These are phyloP conservation scores for Acanthoscelides obtectus DNA, from an alignment of 2,888 invertebrate genomes.

Conservation along the genomic window DNA sequence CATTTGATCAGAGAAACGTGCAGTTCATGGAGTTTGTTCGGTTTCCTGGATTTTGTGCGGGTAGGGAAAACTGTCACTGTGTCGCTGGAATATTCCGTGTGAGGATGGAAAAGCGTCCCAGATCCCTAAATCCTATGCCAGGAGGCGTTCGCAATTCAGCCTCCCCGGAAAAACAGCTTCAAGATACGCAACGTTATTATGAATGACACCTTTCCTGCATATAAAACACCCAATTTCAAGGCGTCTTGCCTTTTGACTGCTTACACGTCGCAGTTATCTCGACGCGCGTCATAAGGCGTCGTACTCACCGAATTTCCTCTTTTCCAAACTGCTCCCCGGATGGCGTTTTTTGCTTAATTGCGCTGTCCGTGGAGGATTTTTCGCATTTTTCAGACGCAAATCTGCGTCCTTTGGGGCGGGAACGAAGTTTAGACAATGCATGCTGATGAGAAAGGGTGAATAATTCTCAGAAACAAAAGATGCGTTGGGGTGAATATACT, in stretches of 20 bases:
- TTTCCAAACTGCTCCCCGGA: not conserved
- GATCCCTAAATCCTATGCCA: too few relatives aligned
- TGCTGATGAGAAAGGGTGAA: not conserved
- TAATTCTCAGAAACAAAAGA: not conserved
- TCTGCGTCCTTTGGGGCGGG: not conserved
- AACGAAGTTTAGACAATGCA: not conserved
- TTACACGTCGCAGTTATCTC: not conserved
- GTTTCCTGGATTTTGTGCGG: too few relatives aligned
- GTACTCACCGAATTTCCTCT: not conserved
- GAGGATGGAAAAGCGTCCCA: too few relatives aligned
- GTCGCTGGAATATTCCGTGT: too few relatives aligned
- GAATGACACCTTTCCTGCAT: conserved; percentile 46
- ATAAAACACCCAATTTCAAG: conserved; percentile 49
- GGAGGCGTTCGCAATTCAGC: not conserved
- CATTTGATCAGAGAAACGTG: too few relatives aligned
- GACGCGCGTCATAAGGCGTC: not conserved
- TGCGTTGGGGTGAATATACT: not conserved
- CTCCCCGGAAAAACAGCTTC: not conserved
- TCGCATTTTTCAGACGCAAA: not conserved
- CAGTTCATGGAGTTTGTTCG: too few relatives aligned
- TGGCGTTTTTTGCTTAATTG: not conserved
- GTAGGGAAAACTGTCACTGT: too few relatives aligned
- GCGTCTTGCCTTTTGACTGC: too few relatives aligned
- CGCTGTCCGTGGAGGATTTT: not conserved
- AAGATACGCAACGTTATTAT: conserved; percentile 47